Conservation (phyloP, 2,888 invertebrate species). For the Lochmaea capreae region DNA sequence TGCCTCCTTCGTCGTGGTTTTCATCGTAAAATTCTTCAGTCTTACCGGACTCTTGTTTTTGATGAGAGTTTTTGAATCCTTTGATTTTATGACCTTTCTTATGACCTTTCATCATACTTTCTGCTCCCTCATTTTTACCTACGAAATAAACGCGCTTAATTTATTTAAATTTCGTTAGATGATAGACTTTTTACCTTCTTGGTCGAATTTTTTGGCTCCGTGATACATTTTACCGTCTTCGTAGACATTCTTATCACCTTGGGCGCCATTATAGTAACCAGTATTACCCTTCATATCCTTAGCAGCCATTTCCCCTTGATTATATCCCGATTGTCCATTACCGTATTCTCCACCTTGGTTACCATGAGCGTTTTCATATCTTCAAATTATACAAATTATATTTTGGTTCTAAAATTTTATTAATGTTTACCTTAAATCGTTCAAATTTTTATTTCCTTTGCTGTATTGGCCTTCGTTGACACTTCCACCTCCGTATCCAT, state of each 20-base stretch:
- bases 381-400: conserved; percentile 7
- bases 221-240: conserved; percentile 72
- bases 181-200: conserved; percentile 65
- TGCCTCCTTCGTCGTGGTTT: conserved; percentile 73
- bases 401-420: not conserved
- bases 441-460: conserved; percentile 44
- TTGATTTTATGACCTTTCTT: conserved; percentile 75
- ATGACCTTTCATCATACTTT: conserved; percentile 71
- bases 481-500: conserved; percentile 42
- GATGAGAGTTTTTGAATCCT: conserved; percentile 75
- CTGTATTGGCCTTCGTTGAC: conserved; percentile 41
- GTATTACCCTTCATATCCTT: conserved; percentile 64
- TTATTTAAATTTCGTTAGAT: too few relatives aligned
- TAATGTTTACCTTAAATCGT: conserved; percentile 39
- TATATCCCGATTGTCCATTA: conserved; percentile 50
- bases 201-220: conserved; percentile 70
- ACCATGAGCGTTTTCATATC: conserved; percentile 40
- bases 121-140: conserved; percentile 67
- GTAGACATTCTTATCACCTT: conserved; percentile 70
- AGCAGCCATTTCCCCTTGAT: conserved; percentile 67
- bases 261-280: conserved; percentile 70
- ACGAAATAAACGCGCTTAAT: too few relatives aligned
- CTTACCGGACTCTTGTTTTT: conserved; percentile 75
- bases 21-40: conserved; percentile 76
- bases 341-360: conserved; percentile 43